Base-by-base conservation (phyloP, 2,113 vertebrate genomes). In the Channa maculata region DNA sequence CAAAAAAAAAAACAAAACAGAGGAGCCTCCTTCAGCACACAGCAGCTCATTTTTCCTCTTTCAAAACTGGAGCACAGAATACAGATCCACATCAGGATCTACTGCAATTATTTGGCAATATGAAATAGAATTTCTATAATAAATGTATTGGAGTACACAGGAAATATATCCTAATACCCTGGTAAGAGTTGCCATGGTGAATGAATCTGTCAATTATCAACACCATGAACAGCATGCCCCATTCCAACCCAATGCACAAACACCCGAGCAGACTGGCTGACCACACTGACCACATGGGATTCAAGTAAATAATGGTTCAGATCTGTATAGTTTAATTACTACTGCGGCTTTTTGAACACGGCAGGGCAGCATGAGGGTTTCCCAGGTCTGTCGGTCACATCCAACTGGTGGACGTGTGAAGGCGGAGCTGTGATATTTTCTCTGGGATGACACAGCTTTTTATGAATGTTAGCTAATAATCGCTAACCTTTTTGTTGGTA, bases 21-120 rank as follows among this genome's bases (percentile, higher is more conserved):
- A 1, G 3, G 66, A 51, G 36, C 57, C 53, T 45, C 75, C 69
- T 68, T 36, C 37, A 52, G 66, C 73, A 79, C 46, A 45, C 7
- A 13, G 71, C 61, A 65, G 64, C 57, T 90, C 38, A 77, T 86
- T 70, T 80, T 73, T 63, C 69, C 60, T 79, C 39, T 50, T 73
- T 85, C 9, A 5, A 57, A 73, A 57, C 71, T 43, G 64, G 10
- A 66, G 68, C 2, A 7, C 14, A 24, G 50, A 69, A 79, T 87
- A 90, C 83, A 65, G 80, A 90, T 79, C 76, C n/a, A 33, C 6
- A 71, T 75, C 85, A 71, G 69, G 72, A 45, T 79, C 15, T 68
- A 64, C 68, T 37, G 60, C 67, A 76, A 24, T 24, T 68, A 24
- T 84, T 58, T 54, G 76, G 88, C 76, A 71, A 81, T 79, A 80